Percentiles rank a stretch among this genome's conserved stretches.
These are phyloP conservation scores for Rhamnusium bicolor DNA, from an alignment of 2,888 invertebrate species.

Conservation along the genomic window DNA sequence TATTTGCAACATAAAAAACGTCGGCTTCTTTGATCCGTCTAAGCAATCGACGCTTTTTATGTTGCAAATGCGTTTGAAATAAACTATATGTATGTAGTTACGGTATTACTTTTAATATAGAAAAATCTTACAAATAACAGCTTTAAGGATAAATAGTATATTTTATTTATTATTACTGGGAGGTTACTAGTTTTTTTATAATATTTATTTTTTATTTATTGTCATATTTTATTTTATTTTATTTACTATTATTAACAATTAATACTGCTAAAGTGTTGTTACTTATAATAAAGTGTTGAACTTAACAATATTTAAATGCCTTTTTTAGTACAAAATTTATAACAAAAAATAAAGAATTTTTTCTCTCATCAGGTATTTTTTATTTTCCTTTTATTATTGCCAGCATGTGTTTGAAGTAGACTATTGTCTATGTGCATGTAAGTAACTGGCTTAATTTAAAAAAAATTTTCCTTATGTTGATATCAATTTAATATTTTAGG, in stretches of 20 bases:
- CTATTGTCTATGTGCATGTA: slow-evolving; percentile 20
- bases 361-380: slow-evolving; percentile 23
- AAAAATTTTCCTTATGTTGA: background rate
- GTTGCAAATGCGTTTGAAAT: no score
- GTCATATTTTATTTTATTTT: background rate
- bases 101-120: background rate
- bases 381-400: slow-evolving; percentile 22
- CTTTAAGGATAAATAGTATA: background rate
- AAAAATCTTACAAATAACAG: background rate
- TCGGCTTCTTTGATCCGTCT: no score
- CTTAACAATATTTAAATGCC: background rate
- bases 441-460: slow-evolving; percentile 11
- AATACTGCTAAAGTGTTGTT: background rate
- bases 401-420: slow-evolving; percentile 27
- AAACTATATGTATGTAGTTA: background rate
- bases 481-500: background rate
- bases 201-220: background rate
- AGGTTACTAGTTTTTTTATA: background rate
- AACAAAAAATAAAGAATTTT: slow-evolving; percentile 16
- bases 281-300: background rate
- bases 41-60: no score
- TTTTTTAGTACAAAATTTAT: slow-evolving; percentile 3
- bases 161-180: background rate
- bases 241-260: background rate
- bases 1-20: no score